Base-by-base conservation (phyloP, 1,140 invertebrate genomes). In the Drosophila mojavensis region DNA sequence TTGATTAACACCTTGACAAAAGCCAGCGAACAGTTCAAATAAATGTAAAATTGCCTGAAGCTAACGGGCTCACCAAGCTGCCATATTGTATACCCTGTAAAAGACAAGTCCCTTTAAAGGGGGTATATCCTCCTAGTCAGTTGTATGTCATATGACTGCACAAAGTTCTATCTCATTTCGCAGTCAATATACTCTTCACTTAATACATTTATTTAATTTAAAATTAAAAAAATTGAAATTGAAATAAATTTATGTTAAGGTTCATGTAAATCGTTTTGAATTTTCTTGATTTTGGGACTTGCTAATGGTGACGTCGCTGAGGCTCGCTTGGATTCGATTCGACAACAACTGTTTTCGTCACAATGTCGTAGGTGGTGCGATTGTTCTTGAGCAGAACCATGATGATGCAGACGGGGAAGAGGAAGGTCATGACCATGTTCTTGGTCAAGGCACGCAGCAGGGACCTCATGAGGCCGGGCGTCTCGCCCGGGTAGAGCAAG, bases 341-440 rank as follows among this genome's bases (percentile, higher is more conserved):
- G 3, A 98, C 96, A 39, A 98, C 97, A 74, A 98, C 94, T 15
- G 96, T 96, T 74, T 95, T 95, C 66, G 96, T 95, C n/a, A 97
- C 80, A 51, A 97, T 91, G 91, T 98, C 97, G 92, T 98, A 97
- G 2, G 95, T 94, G 2, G 96, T 96, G 69, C 97, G 93, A 91
- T 97, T 97, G 81, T 96, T 95, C 78, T 95, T 94, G 73, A 97
- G 95, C 86, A 97, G 96, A 28, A 96, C 91, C 13, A 94, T 81
- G 0, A 95, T 94, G 72, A 97, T 95, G 83, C 95, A 97, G 36
- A 97, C 93, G 0, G 97, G 97, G 81, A 98, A 96, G 55, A 97
- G 93, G 50, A 97, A 94, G 1, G 96, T 95, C 54, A 97, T 93
- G 13, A 97, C 94, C 41, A 97, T 93, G 91, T 97, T 97, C 91